A percentile compares a stretch with the other conserved stretches of the same genome.
phyloP scores from a whole-genome alignment of 2,113 vertebrate species.

The Rhinolophus sinicus region DNA sequence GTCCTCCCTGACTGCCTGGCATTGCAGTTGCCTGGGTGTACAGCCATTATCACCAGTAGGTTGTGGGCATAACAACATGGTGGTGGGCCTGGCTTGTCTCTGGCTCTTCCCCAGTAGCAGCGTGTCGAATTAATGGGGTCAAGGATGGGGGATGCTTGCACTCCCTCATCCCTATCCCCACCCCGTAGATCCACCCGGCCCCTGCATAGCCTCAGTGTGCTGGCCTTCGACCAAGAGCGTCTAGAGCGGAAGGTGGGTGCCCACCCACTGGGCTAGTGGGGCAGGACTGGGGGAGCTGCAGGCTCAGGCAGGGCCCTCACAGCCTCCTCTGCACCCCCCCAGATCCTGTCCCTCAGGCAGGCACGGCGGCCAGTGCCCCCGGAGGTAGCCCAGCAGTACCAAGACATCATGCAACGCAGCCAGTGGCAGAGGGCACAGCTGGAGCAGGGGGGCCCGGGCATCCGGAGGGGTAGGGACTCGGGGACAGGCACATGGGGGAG shows the following conservation, averaged over 20 bases:
- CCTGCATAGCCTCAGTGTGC: constrained; percentile 92
- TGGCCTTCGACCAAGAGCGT: constrained; percentile 91
- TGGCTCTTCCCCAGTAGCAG: fast-evolving
- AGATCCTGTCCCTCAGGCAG: constrained; percentile 89
- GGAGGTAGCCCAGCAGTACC: constrained; percentile 88
- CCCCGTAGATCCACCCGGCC: constrained; percentile 83
- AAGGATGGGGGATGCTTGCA: background rate
- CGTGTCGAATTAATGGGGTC: background rate
- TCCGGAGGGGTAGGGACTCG: constrained; percentile 85
- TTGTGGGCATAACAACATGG: background rate
- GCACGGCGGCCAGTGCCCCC: constrained; percentile 85
- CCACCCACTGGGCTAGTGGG: background rate
- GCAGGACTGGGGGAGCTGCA: too few relatives aligned
- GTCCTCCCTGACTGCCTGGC: background rate
- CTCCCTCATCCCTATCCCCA: background rate
- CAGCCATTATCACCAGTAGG: background rate
- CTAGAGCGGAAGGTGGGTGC: constrained; percentile 90
- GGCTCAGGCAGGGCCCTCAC: background rate
- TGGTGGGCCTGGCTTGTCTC: background rate
- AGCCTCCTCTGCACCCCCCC: background rate
- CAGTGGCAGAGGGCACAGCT: constrained; percentile 92
- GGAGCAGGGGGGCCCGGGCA: constrained; percentile 84
- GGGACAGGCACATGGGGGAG: fast-evolving
- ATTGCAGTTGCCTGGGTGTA: background rate
- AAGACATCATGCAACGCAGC: constrained; percentile 87